Evolutionary conservation across 2,888 invertebrate species (phyloP), one percentile per base, ranked within the genome.

Genomic region (Alcis repandata): DNA sequence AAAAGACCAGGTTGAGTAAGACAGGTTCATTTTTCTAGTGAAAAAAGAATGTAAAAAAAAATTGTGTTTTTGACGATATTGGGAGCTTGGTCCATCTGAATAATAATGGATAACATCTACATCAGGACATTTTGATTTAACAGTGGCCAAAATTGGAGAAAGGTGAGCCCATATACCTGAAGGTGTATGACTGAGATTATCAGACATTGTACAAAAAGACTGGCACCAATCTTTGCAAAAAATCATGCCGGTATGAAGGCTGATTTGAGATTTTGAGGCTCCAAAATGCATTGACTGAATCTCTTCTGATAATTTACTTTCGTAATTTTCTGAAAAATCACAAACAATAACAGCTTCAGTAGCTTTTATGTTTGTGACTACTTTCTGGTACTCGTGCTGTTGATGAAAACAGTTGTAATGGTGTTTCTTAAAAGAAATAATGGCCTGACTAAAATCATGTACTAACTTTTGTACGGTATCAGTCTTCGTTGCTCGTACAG

Each of bases 181-280:
- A 41, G 41, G 41, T 41, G 3, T 4, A 15, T 41, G 41, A 15
- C 6, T 15, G 9, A 15, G n/a, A 15, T 15, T 41, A 41, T 41
- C 41, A 15, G 41, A 41, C 9, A 41, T 41, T 15, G 41, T 41
- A 9, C 41, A 41, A 41, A 41, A 41, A n/a, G n/a, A 15, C 9
- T 15, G 41, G 2, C 36, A 41, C 9, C 15, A 8, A 15, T 41
- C 17, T 41, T n/a, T 4, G 3, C n/a, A 15, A 41, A 8, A 41
- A 15, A 41, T 41, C 17, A 41, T 41, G 2, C 71, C 72, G 36
- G 59, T 59, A 54, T 74, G 70, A 0, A 73, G 33, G 9, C 52
- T 59, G 17, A 73, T 66, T 48, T 52, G 33, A 46, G 45, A 56
- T 41, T 73, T 72, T 0, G 68, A 67, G 8, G 71, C 70, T 6